phyloP scores from a whole-genome alignment of 2,797 vertebrate genomes.

The Natrix natrix region DNA sequence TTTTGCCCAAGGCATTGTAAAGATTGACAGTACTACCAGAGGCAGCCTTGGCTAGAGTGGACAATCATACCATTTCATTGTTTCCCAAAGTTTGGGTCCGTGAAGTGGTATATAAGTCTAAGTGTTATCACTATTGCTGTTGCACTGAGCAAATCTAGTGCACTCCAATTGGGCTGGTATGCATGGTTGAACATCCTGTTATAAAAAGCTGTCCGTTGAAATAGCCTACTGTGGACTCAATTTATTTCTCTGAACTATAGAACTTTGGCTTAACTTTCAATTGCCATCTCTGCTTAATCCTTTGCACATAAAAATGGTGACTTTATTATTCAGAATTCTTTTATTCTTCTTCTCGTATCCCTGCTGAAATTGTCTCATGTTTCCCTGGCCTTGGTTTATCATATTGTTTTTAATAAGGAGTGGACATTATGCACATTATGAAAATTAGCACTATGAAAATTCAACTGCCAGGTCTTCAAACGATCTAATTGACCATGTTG shows the following conservation, averaged over 20 bases:
- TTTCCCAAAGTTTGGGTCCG: not conserved
- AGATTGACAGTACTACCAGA: no score
- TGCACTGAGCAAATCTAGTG: not conserved
- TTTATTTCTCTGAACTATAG: not conserved
- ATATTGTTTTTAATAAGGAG: not conserved
- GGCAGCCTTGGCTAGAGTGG: not conserved
- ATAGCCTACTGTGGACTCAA: not conserved
- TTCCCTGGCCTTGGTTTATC: not conserved
- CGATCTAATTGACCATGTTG: not conserved
- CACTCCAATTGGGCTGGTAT: not conserved
- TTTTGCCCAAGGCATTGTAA: no score
- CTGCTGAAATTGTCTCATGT: not conserved
- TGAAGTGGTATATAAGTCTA: no score
- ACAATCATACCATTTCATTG: not conserved
- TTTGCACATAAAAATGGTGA: not conserved
- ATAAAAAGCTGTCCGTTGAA: not conserved
- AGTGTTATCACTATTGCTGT: no score
- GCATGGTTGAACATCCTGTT: not conserved
- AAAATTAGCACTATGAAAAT: not conserved
- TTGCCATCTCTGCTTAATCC: not conserved
- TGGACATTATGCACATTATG: not conserved
- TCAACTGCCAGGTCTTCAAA: not conserved
- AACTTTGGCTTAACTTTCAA: not conserved
- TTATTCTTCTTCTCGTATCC: not conserved
- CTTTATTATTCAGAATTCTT: not conserved